A percentile compares a stretch with the other conserved stretches of the same genome.
These are phyloP conservation scores for Apaloderma vittatum DNA, from an alignment of 2,113 vertebrate species.

Conservation along the genomic window DNA sequence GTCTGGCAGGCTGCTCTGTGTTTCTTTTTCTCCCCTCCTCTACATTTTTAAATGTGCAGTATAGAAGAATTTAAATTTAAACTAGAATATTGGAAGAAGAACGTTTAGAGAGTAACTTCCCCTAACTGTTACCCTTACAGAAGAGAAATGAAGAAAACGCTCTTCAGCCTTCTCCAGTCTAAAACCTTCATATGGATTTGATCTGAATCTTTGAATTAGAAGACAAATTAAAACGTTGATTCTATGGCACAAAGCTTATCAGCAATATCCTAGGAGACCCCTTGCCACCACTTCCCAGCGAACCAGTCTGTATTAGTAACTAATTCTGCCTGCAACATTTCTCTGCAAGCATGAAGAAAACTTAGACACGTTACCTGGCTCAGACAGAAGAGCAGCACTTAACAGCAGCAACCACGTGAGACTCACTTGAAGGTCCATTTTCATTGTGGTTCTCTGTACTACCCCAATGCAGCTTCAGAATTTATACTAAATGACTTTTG, in stretches of 20 bases:
- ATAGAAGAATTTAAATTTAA: background rate
- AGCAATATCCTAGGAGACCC: background rate
- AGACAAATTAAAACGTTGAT: background rate
- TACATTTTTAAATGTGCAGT: background rate
- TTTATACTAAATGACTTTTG: conserved; percentile 30
- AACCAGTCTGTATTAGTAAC: background rate
- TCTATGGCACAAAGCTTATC: background rate
- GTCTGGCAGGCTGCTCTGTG: background rate
- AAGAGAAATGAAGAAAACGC: background rate
- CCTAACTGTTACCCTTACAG: background rate
- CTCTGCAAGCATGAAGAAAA: background rate
- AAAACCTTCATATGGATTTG: background rate
- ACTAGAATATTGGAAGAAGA: background rate
- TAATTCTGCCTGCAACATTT: background rate
- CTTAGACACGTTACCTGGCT: conserved; percentile 27
- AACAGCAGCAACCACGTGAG: conserved; percentile 49
- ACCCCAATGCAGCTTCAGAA: background rate
- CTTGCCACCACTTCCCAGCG: background rate
- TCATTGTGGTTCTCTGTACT: background rate
- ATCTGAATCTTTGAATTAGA: background rate
- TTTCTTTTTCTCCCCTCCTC: background rate
- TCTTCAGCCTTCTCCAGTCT: background rate
- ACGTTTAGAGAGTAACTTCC: background rate
- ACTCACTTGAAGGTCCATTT: background rate
- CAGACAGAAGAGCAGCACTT: background rate